These are phyloP conservation scores for Gephyroberyx darwinii DNA, from an alignment of 2,797 vertebrate genomes.

Conservation along the genomic window DNA sequence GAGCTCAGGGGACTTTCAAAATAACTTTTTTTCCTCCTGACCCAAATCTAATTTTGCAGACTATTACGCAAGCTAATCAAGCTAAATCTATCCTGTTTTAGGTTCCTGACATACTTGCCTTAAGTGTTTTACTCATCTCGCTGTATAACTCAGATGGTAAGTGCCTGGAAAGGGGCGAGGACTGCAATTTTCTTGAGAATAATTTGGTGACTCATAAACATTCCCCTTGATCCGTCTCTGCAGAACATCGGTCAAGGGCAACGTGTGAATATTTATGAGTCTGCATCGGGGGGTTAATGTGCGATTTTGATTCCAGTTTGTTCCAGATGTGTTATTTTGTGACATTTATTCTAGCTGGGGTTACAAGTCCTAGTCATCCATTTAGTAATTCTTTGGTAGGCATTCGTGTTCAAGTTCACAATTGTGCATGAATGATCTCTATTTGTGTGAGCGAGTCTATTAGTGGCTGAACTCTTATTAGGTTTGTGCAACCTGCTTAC, in stretches of 20 bases:
- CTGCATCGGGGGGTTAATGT: slow-evolving; percentile 41
- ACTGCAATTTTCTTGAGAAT: slow-evolving; percentile 37
- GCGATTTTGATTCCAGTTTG: slow-evolving; percentile 51
- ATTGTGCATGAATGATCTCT: background rate
- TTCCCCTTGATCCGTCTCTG: slow-evolving; percentile 64
- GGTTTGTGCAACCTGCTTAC: background rate
- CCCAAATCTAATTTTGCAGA: slow-evolving; percentile 50
- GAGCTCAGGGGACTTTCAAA: slow-evolving; percentile 36
- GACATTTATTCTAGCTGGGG: slow-evolving; percentile 30
- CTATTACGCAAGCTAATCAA: slow-evolving; percentile 50
- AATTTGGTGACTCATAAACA: slow-evolving; percentile 62
- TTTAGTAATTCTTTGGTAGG: slow-evolving; percentile 31
- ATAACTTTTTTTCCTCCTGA: slow-evolving; percentile 19
- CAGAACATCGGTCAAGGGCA: slow-evolving; percentile 55
- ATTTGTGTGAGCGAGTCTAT: slow-evolving; percentile 2
- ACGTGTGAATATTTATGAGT: slow-evolving; percentile 64
- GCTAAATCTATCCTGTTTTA: slow-evolving; percentile 22
- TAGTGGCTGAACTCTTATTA: background rate
- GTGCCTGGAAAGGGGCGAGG: slow-evolving; percentile 6
- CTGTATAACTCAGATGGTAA: slow-evolving; percentile 42
- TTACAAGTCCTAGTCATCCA: slow-evolving; percentile 30
- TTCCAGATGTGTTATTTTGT: slow-evolving; percentile 29
- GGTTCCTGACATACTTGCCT: slow-evolving; percentile 29
- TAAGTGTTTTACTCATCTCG: slow-evolving; percentile 40
- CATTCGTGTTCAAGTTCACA: slow-evolving; percentile 4